A percentile compares a stretch with the other conserved stretches of the same genome.
Conservation (phyloP, 2,888 invertebrate species). For the Heliconius erato region DNA sequence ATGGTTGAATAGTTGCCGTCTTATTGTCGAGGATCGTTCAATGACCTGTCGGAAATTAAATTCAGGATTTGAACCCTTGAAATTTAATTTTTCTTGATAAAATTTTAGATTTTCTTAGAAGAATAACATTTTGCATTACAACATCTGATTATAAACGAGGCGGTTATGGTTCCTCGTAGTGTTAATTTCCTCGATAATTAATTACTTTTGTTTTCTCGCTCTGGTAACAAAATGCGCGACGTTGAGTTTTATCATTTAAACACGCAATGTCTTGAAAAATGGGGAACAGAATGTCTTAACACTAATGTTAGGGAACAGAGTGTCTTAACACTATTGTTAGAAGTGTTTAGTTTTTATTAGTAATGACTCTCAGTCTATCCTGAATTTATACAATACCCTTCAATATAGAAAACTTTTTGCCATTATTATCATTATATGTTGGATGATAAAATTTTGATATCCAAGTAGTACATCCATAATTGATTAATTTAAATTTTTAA, state of each 20-base stretch:
- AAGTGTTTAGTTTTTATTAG: too few relatives aligned
- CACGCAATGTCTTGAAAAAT: background rate
- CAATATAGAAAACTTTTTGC: too few relatives aligned
- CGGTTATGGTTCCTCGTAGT: background rate
- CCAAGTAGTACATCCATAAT: too few relatives aligned
- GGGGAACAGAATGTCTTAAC: background rate
- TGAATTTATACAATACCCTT: too few relatives aligned
- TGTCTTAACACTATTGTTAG: too few relatives aligned
- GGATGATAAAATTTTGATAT: too few relatives aligned
- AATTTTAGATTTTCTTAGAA: background rate
- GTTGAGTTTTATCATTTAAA: background rate
- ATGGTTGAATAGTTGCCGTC: constrained; percentile 7
- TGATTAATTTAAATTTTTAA: too few relatives aligned
- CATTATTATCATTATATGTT: too few relatives aligned
- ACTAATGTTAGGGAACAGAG: background rate
- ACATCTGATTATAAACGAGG: background rate
- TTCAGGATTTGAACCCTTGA: background rate
- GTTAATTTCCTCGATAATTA: too few relatives aligned
- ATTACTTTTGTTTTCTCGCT: background rate
- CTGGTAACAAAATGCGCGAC: background rate
- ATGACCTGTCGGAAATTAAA: constrained; percentile 17
- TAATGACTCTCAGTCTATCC: too few relatives aligned
- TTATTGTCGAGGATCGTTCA: constrained; percentile 57
- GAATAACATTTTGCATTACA: background rate
- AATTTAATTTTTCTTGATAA: background rate